These are phyloP conservation scores for Pipistrellus pipistrellus DNA, from an alignment of 2,797 vertebrate species.

Conservation along the genomic window DNA sequence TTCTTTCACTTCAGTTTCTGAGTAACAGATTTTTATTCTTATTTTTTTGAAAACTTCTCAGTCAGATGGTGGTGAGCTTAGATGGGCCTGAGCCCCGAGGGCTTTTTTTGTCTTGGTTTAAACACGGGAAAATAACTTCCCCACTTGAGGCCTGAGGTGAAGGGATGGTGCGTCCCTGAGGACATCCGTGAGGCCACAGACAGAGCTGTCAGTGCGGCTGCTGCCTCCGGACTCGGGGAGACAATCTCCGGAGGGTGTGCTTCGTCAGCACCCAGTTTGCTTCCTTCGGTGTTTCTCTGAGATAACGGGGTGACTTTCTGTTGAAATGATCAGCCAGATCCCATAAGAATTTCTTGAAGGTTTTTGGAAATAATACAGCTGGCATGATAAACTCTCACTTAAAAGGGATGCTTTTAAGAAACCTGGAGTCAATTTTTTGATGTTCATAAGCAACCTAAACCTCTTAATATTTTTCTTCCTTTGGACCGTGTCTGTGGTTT, in stretches of 20 bases:
- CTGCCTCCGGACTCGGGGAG: not conserved
- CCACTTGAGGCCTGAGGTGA: not conserved
- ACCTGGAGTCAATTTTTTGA: not conserved
- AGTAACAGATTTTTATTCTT: not conserved
- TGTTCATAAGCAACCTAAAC: not conserved
- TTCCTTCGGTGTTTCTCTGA: conserved; percentile 19
- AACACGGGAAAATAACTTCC: conserved; percentile 3
- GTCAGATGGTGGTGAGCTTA: not conserved
- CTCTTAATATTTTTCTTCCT: not conserved
- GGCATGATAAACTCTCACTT: not conserved
- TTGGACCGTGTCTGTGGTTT: not conserved
- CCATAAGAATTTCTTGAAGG: conserved; percentile 40
- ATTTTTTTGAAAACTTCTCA: not conserved
- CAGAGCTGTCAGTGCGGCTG: not conserved
- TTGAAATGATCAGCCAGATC: not conserved
- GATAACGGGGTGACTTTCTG: conserved; percentile 34
- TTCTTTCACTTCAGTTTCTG: conserved; percentile 42
- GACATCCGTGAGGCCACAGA: not conserved
- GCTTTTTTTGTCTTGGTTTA: not conserved
- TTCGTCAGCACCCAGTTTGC: conserved; percentile 17
- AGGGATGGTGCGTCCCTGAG: not conserved
- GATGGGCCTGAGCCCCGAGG: not conserved
- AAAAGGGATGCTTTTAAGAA: conserved; percentile 55
- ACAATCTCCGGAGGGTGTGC: not conserved
- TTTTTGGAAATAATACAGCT: conserved; percentile 47